Conservation (phyloP, 2,888 invertebrate species). For the Tridacna crocea region DNA sequence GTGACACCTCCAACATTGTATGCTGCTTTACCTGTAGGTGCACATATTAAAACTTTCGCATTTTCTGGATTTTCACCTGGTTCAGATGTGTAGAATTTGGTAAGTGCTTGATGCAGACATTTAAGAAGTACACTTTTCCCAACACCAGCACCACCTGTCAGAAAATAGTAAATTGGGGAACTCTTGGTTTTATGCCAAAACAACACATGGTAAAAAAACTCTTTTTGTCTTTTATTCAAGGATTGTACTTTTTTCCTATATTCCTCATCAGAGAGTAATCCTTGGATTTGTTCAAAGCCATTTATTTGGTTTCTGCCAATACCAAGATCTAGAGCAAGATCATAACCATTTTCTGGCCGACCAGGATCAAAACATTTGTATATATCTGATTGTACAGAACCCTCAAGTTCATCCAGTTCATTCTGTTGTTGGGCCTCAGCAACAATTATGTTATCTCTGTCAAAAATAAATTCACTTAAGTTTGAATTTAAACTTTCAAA, state of each 20-base stretch:
- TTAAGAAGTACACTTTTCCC: conserved; percentile 55
- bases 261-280: conserved; percentile 33
- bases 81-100: not conserved
- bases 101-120: conserved; percentile 37
- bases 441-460: not conserved
- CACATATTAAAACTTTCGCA: conserved; percentile 45
- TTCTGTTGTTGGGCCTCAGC: not conserved
- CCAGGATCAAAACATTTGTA: conserved; percentile 19
- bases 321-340: conserved; percentile 41
- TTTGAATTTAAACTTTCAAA: not conserved
- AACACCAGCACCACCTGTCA: conserved; percentile 61
- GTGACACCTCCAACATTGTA: conserved; percentile 42
- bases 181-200: conserved; percentile 41
- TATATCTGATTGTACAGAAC: not conserved
- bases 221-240: conserved; percentile 48
- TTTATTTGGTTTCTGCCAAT: conserved; percentile 26
- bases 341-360: not conserved
- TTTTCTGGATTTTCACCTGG: conserved; percentile 33
- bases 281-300: conserved; percentile 10
- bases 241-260: conserved; percentile 37
- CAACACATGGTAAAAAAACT: conserved; percentile 49
- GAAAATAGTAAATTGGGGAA: conserved; percentile 49
- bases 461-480: not conserved
- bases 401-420: conserved; percentile 2
- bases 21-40: conserved; percentile 56